Conservation (phyloP, 2,888 invertebrate species). For the Caenorhabditis sp. region DNA sequence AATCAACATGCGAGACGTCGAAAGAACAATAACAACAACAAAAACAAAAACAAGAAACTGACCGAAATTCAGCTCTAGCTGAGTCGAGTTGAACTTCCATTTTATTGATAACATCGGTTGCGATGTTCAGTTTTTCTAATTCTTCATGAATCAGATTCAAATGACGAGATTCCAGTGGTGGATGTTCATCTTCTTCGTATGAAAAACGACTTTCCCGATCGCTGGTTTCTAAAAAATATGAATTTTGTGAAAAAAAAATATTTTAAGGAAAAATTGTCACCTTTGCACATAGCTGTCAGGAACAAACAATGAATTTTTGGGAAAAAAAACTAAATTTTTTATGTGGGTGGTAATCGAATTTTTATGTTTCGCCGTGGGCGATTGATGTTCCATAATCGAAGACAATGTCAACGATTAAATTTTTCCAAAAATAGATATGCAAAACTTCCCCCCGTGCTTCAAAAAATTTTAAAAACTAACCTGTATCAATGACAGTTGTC, state of each 20-base stretch:
- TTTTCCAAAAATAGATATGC: neutral
- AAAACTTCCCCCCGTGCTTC: neutral
- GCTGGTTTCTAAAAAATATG: neutral
- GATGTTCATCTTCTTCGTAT: slow-evolving; percentile 47
- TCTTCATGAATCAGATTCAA: slow-evolving; percentile 71
- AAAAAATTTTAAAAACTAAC: slow-evolving; percentile 6
- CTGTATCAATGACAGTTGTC: slow-evolving; percentile 5
- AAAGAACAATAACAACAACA: no score
- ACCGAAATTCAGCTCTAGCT: slow-evolving; percentile 65
- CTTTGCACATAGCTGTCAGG: neutral
- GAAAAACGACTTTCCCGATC: slow-evolving; percentile 6
- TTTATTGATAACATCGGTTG: slow-evolving; percentile 73
- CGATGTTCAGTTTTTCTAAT: slow-evolving; percentile 73
- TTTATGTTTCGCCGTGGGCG: neutral
- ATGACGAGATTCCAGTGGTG: slow-evolving; percentile 58
- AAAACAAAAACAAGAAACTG: no score
- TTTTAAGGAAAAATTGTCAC: neutral
- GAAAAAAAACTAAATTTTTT: neutral
- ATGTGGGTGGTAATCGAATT: neutral
- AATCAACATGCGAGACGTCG: no score
- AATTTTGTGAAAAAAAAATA: neutral
- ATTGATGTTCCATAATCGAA: neutral
- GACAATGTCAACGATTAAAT: neutral
- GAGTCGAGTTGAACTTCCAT: slow-evolving; percentile 72
- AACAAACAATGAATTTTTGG: neutral